phyloP scores from a whole-genome alignment of 2,888 invertebrate species.

The Drosophila cracens region DNA sequence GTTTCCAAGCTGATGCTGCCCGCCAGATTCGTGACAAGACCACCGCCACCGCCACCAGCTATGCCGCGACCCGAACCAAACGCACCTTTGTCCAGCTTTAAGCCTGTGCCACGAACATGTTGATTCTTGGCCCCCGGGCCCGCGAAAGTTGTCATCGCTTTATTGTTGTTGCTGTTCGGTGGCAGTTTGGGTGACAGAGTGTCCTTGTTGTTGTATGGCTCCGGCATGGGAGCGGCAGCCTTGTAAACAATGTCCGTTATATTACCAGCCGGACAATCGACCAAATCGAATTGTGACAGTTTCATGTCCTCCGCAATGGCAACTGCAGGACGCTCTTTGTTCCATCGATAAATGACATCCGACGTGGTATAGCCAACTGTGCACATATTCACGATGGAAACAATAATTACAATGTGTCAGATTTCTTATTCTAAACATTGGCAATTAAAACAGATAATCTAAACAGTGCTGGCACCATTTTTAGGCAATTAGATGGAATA shows the following conservation, averaged over 20 bases:
- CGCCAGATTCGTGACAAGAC: slow-evolving; percentile 51
- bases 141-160: slow-evolving; percentile 71
- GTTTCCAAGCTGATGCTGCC: slow-evolving; percentile 73
- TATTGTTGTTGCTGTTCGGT: slow-evolving; percentile 58
- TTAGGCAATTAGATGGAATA: not conserved
- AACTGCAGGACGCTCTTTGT: slow-evolving; percentile 88
- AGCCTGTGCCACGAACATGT: slow-evolving; percentile 80
- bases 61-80: slow-evolving; percentile 67
- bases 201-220: slow-evolving; percentile 64
- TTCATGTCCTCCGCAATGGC: slow-evolving; percentile 93
- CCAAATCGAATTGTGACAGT: slow-evolving; percentile 93
- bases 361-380: slow-evolving; percentile 90
- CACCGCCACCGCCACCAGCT: slow-evolving; percentile 45
- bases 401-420: slow-evolving; percentile 13
- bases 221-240: slow-evolving; percentile 77
- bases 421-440: slow-evolving; percentile 48
- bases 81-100: slow-evolving; percentile 79
- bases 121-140: slow-evolving; percentile 81
- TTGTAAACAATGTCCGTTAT: slow-evolving; percentile 86
- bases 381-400: slow-evolving; percentile 3
- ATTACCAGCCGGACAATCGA: slow-evolving; percentile 90
- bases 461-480: slow-evolving; percentile 10
- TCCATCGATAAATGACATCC: slow-evolving; percentile 91
- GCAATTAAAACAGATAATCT: slow-evolving; percentile 29
- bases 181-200: slow-evolving; percentile 32